phyloP scores from a whole-genome alignment of 2,113 vertebrate genomes.

The Gnathonemus longibarbis region DNA sequence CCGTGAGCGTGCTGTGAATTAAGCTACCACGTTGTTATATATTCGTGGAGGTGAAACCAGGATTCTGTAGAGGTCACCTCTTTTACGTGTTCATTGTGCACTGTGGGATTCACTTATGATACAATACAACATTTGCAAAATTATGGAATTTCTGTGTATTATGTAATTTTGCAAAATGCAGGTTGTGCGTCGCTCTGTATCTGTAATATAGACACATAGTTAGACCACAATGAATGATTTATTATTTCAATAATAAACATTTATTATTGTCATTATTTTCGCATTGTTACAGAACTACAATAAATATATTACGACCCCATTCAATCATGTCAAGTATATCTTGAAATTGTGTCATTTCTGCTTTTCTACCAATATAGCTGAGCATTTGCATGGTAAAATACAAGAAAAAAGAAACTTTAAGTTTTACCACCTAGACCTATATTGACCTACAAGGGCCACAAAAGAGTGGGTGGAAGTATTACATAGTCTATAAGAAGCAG shows the following conservation, averaged over 20 bases:
- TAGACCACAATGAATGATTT: slow-evolving; percentile 46
- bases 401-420: background rate
- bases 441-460: background rate
- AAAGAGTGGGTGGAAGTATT: background rate
- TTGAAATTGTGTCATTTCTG: background rate
- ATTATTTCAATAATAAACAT: slow-evolving; percentile 36
- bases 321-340: background rate
- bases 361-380: background rate
- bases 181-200: background rate
- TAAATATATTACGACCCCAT: slow-evolving; percentile 47
- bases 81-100: slow-evolving; percentile 18
- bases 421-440: background rate
- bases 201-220: slow-evolving; percentile 15
- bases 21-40: background rate
- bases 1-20: background rate
- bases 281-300: slow-evolving; percentile 53
- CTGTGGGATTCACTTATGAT: slow-evolving; percentile 18
- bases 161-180: background rate
- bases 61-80: slow-evolving; percentile 9
- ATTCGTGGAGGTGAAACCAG: slow-evolving; percentile 17
- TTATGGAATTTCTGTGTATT: background rate
- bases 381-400: background rate
- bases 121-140: background rate
- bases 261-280: slow-evolving; percentile 42
- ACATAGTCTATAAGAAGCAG: background rate